A percentile compares a stretch with the other conserved stretches of the same genome.
Conservation (phyloP, 2,797 vertebrate genomes). For the Diceros bicornis region DNA sequence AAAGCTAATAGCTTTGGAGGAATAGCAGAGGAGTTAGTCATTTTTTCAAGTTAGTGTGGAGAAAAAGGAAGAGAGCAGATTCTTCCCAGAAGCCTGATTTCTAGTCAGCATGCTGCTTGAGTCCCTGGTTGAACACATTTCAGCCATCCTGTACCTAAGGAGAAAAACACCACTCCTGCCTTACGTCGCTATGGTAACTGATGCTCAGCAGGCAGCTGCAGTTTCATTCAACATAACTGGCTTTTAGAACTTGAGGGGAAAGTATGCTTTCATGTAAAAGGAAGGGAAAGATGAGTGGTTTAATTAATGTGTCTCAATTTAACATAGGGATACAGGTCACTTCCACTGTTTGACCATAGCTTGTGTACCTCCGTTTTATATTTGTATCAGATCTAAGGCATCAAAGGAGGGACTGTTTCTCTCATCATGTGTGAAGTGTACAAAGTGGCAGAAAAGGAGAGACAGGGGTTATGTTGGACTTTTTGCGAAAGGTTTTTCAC, state of each 20-base stretch:
- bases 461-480: constrained; percentile 64
- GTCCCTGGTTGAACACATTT: constrained; percentile 76
- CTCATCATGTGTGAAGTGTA: constrained; percentile 74
- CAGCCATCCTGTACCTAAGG: constrained; percentile 77
- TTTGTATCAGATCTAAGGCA: constrained; percentile 64
- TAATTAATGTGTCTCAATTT: constrained; percentile 78
- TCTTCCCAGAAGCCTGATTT: constrained; percentile 66
- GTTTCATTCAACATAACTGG: constrained; percentile 84
- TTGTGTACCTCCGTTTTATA: constrained; percentile 41
- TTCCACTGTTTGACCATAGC: constrained; percentile 55
- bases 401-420: constrained; percentile 74
- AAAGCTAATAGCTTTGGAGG: constrained; percentile 51
- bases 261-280: constrained; percentile 76
- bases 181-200: constrained; percentile 86
- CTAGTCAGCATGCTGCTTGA: constrained; percentile 64
- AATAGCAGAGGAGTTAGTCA: constrained; percentile 30
- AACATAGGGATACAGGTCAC: constrained; percentile 70
- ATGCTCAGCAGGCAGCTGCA: constrained; percentile 85
- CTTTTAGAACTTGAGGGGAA: constrained; percentile 80
- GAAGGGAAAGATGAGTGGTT: constrained; percentile 38
- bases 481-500: constrained; percentile 75
- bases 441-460: constrained; percentile 69
- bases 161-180: constrained; percentile 73
- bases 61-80: constrained; percentile 35
- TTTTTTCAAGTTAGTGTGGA: constrained; percentile 27